Base-by-base conservation (phyloP, 2,888 invertebrate genomes). In the Taenaris catops region DNA sequence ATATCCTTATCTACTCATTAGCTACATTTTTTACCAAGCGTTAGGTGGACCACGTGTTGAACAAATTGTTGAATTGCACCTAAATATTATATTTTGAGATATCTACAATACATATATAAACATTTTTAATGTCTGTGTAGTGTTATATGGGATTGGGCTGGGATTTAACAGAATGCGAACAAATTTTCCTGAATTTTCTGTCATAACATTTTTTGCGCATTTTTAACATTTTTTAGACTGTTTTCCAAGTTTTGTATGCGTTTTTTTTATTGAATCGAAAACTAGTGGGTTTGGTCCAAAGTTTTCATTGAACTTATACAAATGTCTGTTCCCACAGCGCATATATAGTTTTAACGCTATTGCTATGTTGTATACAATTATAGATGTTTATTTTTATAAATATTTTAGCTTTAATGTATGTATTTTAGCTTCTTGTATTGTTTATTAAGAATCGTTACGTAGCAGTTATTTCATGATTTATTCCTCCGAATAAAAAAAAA, bases 1-100 rank as follows among this genome's bases (percentile, higher is more conserved):
- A 84, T 84, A 84, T 78, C 73, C n/a, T 67, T 29, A 63, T 69
- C 74, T 79, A 78, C 69, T 78, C 74, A 72, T 73, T 80, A 61
- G 78, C 76, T 63, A 64, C 61, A 65, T 56, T 71, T 73, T 74
- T 62, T 75, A 80, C 72, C 62, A 69, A 66, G 74, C 70, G 75
- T 71, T 71, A 66, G 68, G 72, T 70, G 79, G 83, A 81, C 80
- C 81, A 83, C n/a, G n/a, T 62, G 26, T 43, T 42, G 34, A 37
- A 44, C 27, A 25, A 40, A 48, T 38, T 38, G 37, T 44, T 41
- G 50, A 54, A 28, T 40, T 35, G 27, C 19, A 29, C 7, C 14
- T 12, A 12, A 28, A 18, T 21, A 16, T 28, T 19, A 19, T 28
- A n/a, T n/a, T n/a, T n/a, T n/a, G n/a, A n/a, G n/a, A n/a, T n/a